Evolutionary conservation across 2,888 invertebrate species (phyloP).

Genomic region (Thalpophila matura): DNA sequence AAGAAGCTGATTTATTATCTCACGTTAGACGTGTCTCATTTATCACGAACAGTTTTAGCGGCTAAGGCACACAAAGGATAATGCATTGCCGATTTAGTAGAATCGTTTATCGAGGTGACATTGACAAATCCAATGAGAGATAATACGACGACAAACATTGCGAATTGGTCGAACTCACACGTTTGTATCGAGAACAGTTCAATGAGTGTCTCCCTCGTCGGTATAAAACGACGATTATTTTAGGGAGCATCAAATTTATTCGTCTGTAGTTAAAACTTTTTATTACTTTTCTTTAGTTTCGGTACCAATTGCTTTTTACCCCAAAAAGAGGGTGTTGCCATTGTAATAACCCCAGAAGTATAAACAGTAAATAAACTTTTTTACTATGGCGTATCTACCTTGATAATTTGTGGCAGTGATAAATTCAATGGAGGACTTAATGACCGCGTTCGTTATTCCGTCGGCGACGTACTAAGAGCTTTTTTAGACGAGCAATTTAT

Average conservation of each 20-base stretch:
- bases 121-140: conserved; percentile 76
- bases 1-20: conserved; percentile 80
- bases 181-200: conserved; percentile 46
- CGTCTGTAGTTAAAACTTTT: conserved; percentile 66
- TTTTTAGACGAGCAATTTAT: conserved; percentile 70
- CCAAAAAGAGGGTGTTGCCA: conserved; percentile 55
- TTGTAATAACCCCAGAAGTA: conserved; percentile 58
- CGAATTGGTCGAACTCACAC: conserved; percentile 37
- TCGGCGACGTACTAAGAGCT: conserved; percentile 64
- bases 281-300: conserved; percentile 66
- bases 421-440: conserved; percentile 71
- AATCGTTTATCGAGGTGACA: conserved; percentile 79
- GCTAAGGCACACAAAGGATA: conserved; percentile 79
- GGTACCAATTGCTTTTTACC: conserved; percentile 51
- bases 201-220: conserved; percentile 32
- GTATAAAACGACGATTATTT: conserved; percentile 62
- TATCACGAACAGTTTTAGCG: conserved; percentile 82
- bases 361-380: conserved; percentile 63
- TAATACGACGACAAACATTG: conserved; percentile 62
- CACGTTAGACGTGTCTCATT: conserved; percentile 81
- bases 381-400: conserved; percentile 63
- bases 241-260: conserved; percentile 68
- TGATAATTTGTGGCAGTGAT: conserved; percentile 71
- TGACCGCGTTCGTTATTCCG: conserved; percentile 67
- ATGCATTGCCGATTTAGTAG: conserved; percentile 76